Evolutionary conservation across 2,113 vertebrate genomes (phyloP), one percentile per base, ranked within the genome.

Genomic region (Sinocyclocheilus anophthalmus): DNA sequence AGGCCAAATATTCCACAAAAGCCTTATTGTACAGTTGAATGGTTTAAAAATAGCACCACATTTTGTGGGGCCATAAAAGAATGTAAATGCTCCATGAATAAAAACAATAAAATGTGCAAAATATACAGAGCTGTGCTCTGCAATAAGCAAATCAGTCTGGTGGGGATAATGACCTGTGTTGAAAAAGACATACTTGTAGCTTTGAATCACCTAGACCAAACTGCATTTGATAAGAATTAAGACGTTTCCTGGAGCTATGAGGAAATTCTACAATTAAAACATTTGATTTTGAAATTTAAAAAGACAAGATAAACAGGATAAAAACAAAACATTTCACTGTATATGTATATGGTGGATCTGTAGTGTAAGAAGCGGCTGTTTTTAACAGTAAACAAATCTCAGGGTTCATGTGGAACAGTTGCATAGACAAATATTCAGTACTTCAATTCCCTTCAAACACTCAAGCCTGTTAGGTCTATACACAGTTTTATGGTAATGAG

Each of bases 51-150:
- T 65, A 88, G 84, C 78, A 88, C 79, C 70, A 55, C 20, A 7
- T 87, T 39, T n/a, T 12, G 20, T 61, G 33, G 77, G 73, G 63
- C 9, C 12, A 81, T 33, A 24, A 70, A 55, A 33, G 2, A 12
- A 33, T 42, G 91, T 93, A 93, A 95, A 93, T 92, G 92, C 89
- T 73, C 84, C 85, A 86, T 88, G 70, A 67, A 81, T 67, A 80
- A 79, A 55, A 79, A 59, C n/a, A 69, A 86, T 86, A 69, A 92
- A 94, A 93, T 94, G 94, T 95, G 94, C 94, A 95, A 95, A 94
- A 93, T 91, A 93, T 92, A 91, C 91, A 89, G 78, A 55, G 48
- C 10, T 48, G 45, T 48, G 45, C 45, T 48, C 45, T 48, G 45
- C 45, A 48, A 48, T 48, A 48, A 48, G 45, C 10, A 48, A 48